Conservation (phyloP, 35 echinoderm and acorn worm genomes). For the Strongylocentrotus purpuratus region DNA sequence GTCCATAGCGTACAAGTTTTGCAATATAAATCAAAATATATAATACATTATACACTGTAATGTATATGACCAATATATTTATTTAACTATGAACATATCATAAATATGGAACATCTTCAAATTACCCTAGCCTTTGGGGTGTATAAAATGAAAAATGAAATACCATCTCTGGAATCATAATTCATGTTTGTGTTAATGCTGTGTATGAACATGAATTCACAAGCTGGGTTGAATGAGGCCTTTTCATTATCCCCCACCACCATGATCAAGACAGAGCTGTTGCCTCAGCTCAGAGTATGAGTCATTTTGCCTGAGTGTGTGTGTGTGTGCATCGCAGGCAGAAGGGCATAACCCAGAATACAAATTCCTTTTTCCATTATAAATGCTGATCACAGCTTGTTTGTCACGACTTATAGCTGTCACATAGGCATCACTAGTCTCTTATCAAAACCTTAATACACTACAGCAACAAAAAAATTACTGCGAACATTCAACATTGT, state of each 20-base stretch:
- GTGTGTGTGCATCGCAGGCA: not conserved
- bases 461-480: not conserved
- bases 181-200: not conserved
- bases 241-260: not conserved
- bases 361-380: conserved; percentile 38
- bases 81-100: too few species aligned
- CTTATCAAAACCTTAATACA: not conserved
- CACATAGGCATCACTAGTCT: not conserved
- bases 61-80: too few species aligned
- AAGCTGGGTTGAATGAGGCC: not conserved
- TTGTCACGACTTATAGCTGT: conserved; percentile 5
- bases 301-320: not conserved
- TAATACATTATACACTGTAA: too few species aligned
- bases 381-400: conserved; percentile 26
- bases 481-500: not conserved
- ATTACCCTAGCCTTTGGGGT: too few species aligned
- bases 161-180: not conserved
- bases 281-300: not conserved
- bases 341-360: not conserved
- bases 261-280: not conserved
- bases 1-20: too few species aligned
- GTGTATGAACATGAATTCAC: not conserved
- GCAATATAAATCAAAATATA: too few species aligned
- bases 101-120: too few species aligned
- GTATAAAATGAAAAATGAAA: too few species aligned